Conservation (phyloP, 2,113 vertebrate genomes). For the Psittacus erithacus region DNA sequence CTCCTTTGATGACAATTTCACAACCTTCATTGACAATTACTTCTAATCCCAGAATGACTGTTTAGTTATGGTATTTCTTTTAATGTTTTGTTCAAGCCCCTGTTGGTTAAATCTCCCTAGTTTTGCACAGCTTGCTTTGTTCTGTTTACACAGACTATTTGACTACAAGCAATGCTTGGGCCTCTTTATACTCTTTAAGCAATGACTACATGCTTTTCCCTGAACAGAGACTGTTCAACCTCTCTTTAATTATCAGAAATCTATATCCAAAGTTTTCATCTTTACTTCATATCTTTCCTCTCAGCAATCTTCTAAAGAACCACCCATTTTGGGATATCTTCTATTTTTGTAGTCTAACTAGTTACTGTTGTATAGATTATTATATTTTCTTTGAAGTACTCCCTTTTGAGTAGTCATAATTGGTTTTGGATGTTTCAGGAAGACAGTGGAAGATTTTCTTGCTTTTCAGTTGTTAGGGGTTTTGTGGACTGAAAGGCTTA, state of each 20-base stretch:
- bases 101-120: not conserved
- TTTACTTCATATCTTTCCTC: not conserved
- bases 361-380: not conserved
- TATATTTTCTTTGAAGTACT: not conserved
- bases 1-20: constrained; percentile 19
- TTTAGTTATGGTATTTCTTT: constrained; percentile 18
- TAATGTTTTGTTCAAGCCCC: not conserved
- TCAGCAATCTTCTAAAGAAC: not conserved
- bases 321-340: not conserved
- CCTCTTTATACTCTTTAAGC: not conserved
- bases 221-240: not conserved
- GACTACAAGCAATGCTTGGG: not conserved
- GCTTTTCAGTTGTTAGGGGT: not conserved
- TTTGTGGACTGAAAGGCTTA: not conserved
- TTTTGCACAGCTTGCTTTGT: not conserved
- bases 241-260: not conserved
- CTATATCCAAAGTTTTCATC: not conserved
- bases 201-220: not conserved
- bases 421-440: not conserved
- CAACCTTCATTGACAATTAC: not conserved
- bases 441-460: not conserved
- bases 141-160: not conserved
- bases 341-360: not conserved
- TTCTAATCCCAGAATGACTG: constrained; percentile 12
- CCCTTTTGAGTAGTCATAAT: not conserved